Base-by-base conservation (phyloP, 2,888 invertebrate species). In the Mythimna impura region DNA sequence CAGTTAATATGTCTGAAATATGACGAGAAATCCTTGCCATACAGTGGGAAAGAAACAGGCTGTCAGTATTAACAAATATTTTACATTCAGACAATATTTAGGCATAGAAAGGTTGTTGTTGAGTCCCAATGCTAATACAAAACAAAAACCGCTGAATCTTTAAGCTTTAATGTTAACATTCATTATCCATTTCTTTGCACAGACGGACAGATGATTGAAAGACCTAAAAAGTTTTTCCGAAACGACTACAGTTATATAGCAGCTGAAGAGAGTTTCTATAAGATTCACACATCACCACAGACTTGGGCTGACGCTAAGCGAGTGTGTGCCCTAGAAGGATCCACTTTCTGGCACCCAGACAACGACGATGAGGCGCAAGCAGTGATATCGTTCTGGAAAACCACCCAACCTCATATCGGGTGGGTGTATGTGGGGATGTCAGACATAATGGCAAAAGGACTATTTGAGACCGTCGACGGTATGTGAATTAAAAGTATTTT, bases 241-340 rank as follows among this genome's bases (percentile, higher is more conserved):
- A 90, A 89, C 50, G 94, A 94, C 82, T 95, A 94, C 79, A 88
- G 69, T 22, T 94, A 87, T 75, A 66, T 93, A 68, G 88, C 91
- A 22, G 80, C 72, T 0, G 84, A 89, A 7, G 64, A 88, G 4
- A 89, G 90, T 74, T 95, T 94, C 71, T 94, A 94, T 84, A 95
- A 95, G 86, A 87, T 94, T 30, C 93, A 94, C 67, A 93, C 92
- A 0, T 63, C 90, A 22, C 89, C 86, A 12, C 90, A 86, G 69
- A 87, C 79, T 20, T 95, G 94, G 94, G 62, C 82, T 9, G 90
- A 92, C 1, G 94, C 94, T 0, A 92, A 90, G 76, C 85, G 79
- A 8, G 81, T 77, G 14, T 95, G 95, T 73, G 87, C 84, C 0
- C 47, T 85, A 50, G 94, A 95, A 85, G 94, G 94, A 0, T 91